Evolutionary conservation across 2,888 invertebrate genomes (phyloP), one percentile per base, ranked within the genome.

Genomic region (Drosophila prolongata): DNA sequence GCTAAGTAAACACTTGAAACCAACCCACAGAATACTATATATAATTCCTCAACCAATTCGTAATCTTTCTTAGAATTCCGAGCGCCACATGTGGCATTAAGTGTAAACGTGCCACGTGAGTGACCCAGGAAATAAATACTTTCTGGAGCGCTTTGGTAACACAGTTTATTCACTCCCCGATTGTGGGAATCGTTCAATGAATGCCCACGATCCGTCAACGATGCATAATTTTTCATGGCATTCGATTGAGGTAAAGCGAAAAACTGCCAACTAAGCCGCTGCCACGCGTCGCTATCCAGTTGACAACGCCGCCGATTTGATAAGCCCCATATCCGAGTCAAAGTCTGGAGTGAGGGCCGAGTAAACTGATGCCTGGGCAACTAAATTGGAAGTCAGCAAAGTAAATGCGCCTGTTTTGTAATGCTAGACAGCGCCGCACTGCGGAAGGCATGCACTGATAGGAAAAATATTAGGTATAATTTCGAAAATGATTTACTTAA

Each of bases 211-310:
- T 52, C 9, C 11, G 68, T 14, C 34, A 13, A 66, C 38, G 24
- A 8, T 35, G 65, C 65, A 54, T 53, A 46, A 46, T 43, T 46
- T 44, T 30, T n/a, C 61, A 61, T 52, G 49, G 19, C 47, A 56
- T 56, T 47, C 49, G 53, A 59, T 19, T 24, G 40, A 34, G 67
- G 24, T 47, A 19, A 42, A 8, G 16, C 8, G 24, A n/a, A 47
- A 60, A 53, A 61, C 14, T 71, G 67, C 67, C n/a, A 67, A 69
- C 61, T 71, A 47, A 56, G 57, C 71, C 24, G 34, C 34, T 76
- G 88, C 82, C 82, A 82, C 82, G 82, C 82, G 82, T 47, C 87
- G 60, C 43, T 16, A n/a, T 44, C 42, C 52, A 54, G 46, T 38
- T 42, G 65, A 49, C 65, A 62, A 62, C 38, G 44, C 34, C 55